Base-by-base conservation (phyloP, 2,888 invertebrate genomes). In the Cheilosia pagana region DNA sequence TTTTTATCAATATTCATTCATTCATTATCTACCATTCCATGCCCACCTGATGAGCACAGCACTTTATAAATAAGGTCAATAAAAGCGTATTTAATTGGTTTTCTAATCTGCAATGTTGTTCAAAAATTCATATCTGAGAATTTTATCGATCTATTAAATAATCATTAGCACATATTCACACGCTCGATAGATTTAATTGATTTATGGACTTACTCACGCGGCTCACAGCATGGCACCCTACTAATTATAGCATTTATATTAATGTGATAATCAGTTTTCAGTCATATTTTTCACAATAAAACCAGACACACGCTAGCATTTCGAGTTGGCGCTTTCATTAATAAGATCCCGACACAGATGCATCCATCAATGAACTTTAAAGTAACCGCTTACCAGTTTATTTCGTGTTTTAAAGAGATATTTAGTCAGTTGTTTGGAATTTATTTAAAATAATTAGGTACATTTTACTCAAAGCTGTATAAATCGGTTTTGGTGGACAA, bases 81-180 rank as follows among this genome's bases (percentile, higher is more conserved):
- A 35, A 1, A 31, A 28, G 1, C 1, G 6, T 6, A 7, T 35
- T 12, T 35, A 3, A 0, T 35, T 35, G 3, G 0, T 1, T 35
- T 35, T 3, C 3, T 35, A 12, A 35, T 35, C 35, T 3, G 1
- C 3, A 12, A 12, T 10, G 12, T 31, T 31, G 10, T 31, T 2
- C 3, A 31, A 31, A 31, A 31, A 8, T 10, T 10, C 31, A 31
- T 8, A 31, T 31, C 0, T 8, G 31, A 8, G 31, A 31, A n/a
- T 7, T 14, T 68, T 55, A 68, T 55, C 43, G 23, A 39, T 45
- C 21, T 31, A 57, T 57, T 35, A 68, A 45, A 21, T 21, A 35
- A 25, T 35, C 45, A 57, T 68, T 57, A 68, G 45, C 68, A 68
- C 57, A 45, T 41, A 67, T 43, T 55, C n/a, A 14, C 28, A 45